phyloP scores from a whole-genome alignment of 1,140 invertebrate species.

The Lordiphosa stackelbergi region DNA sequence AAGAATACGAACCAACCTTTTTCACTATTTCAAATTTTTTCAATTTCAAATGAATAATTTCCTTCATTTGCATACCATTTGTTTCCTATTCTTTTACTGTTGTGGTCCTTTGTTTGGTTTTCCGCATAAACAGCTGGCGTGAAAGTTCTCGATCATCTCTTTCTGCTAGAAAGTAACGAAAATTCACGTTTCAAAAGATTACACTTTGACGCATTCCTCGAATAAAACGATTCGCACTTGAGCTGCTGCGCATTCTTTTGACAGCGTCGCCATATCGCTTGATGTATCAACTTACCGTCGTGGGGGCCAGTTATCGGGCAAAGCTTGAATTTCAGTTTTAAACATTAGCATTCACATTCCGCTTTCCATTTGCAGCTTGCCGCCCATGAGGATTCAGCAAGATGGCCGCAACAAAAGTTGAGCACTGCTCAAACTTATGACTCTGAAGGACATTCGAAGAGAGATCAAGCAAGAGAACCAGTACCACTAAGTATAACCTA shows the following conservation, averaged over 20 bases:
- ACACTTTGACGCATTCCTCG: slow-evolving; percentile 21
- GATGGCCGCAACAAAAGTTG: slow-evolving; percentile 39
- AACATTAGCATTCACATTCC: slow-evolving; percentile 11
- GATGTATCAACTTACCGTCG: slow-evolving; percentile 23
- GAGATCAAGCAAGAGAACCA: slow-evolving; percentile 13
- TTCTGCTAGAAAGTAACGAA: not conserved
- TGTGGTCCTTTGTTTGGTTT: not conserved
- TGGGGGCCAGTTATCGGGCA: slow-evolving; percentile 15
- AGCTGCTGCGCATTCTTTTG: slow-evolving; percentile 22
- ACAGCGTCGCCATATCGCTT: slow-evolving; percentile 3
- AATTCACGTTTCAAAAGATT: slow-evolving; percentile 16
- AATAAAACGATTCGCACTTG: not conserved
- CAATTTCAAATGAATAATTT: too few relatives aligned
- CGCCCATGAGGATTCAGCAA: slow-evolving; percentile 47
- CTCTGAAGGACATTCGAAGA: slow-evolving; percentile 28
- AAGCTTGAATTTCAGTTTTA: not conserved
- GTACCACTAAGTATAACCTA: slow-evolving; percentile 7
- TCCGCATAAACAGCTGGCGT: not conserved
- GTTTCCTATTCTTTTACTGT: too few relatives aligned
- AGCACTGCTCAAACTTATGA: slow-evolving; percentile 50
- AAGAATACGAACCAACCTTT: too few relatives aligned
- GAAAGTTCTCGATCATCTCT: not conserved
- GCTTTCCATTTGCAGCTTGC: slow-evolving; percentile 30
- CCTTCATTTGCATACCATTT: too few relatives aligned
- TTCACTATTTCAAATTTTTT: too few relatives aligned